A percentile compares a stretch with the other conserved stretches of the same genome.
phyloP scores from a whole-genome alignment of 2,797 vertebrate species.

The Rhabdomys pumilio region DNA sequence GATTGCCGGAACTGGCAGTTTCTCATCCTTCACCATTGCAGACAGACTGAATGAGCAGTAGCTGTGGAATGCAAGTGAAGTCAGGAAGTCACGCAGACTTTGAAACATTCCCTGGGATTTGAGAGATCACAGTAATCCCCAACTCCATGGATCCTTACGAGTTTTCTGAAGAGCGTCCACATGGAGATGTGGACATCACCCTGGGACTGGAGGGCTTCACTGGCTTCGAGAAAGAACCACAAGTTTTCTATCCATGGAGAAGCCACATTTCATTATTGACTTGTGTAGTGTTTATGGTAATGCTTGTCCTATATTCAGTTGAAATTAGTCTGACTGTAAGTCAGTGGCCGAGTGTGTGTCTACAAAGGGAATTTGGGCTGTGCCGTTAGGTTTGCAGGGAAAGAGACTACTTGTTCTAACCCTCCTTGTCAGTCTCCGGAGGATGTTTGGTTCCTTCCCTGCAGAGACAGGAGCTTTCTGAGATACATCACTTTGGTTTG shows the following conservation, averaged over 20 bases:
- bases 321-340: neutral
- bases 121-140: neutral
- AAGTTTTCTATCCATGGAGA: neutral
- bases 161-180: neutral
- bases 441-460: neutral
- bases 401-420: neutral
- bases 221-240: neutral
- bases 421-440: neutral
- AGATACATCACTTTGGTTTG: neutral
- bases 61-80: neutral
- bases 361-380: neutral
- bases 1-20: neutral
- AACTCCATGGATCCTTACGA: neutral
- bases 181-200: too few species aligned
- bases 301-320: neutral
- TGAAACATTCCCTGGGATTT: neutral
- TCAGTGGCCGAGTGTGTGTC: neutral
- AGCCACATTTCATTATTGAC: neutral
- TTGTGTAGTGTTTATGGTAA: neutral
- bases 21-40: neutral
- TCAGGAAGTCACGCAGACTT: neutral
- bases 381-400: neutral
- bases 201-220: neutral
- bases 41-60: neutral
- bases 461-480: neutral